phyloP scores from a whole-genome alignment of 2,113 vertebrate species.

The Lutjanus erythropterus region DNA sequence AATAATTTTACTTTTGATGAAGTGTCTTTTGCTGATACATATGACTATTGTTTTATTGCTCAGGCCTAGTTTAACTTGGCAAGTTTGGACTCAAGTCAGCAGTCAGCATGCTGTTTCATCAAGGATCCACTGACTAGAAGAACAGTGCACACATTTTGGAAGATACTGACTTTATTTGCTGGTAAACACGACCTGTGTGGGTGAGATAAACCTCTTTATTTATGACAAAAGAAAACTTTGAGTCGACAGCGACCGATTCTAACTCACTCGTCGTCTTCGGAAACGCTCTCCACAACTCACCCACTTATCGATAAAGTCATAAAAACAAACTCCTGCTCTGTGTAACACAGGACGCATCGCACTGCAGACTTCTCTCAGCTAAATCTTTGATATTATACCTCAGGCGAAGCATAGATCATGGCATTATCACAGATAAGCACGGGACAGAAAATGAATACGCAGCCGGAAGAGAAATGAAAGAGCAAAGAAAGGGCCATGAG shows the following conservation, averaged over 20 bases:
- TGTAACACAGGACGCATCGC: background rate
- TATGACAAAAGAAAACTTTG: background rate
- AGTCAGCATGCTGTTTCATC: no score
- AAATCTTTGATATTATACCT: slow-evolving; percentile 42
- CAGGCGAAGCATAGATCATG: slow-evolving; percentile 41
- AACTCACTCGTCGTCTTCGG: background rate
- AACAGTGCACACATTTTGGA: no score
- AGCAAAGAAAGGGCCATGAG: slow-evolving; percentile 44
- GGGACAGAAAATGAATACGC: slow-evolving; percentile 48
- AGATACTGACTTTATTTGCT: no score
- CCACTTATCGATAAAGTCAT: background rate
- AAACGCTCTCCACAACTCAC: background rate
- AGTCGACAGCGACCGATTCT: background rate
- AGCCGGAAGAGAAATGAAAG: slow-evolving; percentile 37
- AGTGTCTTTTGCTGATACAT: no score
- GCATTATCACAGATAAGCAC: slow-evolving; percentile 41
- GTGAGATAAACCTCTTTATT: no score
- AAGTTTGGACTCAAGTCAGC: no score
- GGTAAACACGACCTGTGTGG: no score
- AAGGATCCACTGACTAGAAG: no score
- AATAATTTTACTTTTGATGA: no score
- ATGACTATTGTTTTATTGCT: no score
- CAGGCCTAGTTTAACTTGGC: no score
- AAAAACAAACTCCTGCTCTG: background rate
- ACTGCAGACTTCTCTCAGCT: background rate